Conservation (phyloP, 2,113 vertebrate species). For the Crypturellus undulatus region DNA sequence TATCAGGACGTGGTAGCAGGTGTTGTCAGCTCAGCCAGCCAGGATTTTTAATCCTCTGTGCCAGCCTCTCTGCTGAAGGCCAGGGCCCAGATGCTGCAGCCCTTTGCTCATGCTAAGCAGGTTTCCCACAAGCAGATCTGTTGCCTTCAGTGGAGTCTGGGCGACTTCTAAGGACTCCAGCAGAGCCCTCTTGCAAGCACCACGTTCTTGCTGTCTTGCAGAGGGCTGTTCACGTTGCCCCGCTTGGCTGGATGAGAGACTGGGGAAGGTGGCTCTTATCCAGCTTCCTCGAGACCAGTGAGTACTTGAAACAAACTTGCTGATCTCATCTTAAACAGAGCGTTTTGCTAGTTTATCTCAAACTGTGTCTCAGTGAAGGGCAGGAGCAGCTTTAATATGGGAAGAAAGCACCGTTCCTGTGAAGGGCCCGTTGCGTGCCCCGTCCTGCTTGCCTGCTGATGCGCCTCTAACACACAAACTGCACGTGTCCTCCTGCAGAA, state of each 20-base stretch:
- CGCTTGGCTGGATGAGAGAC: rapidly evolving
- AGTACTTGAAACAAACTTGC: constrained; percentile 17
- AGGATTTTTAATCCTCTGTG: constrained; percentile 34
- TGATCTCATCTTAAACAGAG: background rate
- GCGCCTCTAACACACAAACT: background rate
- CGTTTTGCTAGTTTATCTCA: constrained; percentile 5
- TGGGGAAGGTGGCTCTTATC: background rate
- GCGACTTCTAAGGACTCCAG: background rate
- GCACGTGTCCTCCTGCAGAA: background rate
- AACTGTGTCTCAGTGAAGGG: background rate
- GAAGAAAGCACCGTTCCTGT: background rate
- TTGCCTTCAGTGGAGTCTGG: background rate
- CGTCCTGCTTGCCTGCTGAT: background rate
- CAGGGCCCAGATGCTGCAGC: constrained; percentile 22
- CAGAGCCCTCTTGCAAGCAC: background rate
- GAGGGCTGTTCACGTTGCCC: background rate
- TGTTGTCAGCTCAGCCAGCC: constrained; percentile 45
- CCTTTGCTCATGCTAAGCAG: background rate
- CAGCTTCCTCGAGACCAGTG: background rate
- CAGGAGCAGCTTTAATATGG: background rate
- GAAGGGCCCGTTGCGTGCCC: background rate
- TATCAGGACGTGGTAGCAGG: constrained; percentile 58
- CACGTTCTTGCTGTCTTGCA: rapidly evolving
- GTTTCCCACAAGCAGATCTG: background rate
- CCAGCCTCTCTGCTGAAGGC: constrained; percentile 39